These are phyloP conservation scores for Tragelaphus scriptus DNA, from an alignment of 2,113 vertebrate genomes.

Conservation along the genomic window DNA sequence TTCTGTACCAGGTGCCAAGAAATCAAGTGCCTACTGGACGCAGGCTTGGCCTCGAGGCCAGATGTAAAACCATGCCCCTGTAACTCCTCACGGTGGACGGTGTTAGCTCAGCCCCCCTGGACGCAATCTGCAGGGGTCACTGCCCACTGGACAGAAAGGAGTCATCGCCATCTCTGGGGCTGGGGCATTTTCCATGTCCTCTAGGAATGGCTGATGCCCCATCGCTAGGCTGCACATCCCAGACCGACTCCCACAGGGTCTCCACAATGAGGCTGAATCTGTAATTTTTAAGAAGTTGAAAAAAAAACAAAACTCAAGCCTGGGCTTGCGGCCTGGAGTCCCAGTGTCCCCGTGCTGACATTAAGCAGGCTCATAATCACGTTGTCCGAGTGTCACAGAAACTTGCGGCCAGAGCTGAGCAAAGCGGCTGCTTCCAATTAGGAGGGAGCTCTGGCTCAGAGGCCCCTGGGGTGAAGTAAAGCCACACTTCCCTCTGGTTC, in stretches of 20 bases:
- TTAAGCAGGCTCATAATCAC: background rate
- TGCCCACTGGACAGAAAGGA: background rate
- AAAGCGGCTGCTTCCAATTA: constrained; percentile 27
- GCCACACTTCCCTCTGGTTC: background rate
- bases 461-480: constrained; percentile 28
- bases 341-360: background rate
- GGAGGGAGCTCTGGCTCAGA: constrained; percentile 21
- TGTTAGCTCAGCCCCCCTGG: background rate
- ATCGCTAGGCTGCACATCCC: background rate
- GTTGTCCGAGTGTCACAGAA: background rate
- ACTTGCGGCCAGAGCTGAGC: constrained; percentile 21
- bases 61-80: background rate
- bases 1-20: background rate
- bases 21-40: background rate
- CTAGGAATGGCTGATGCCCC: background rate
- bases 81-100: fast-evolving
- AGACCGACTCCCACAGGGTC: background rate
- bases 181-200: background rate
- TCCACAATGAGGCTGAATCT: background rate
- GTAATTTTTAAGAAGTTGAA: background rate
- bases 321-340: background rate
- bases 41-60: background rate
- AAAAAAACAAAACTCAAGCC: background rate
- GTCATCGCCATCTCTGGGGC: background rate
- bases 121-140: background rate